Evolutionary conservation across 2,113 vertebrate genomes (phyloP).

Genomic region (Gymnobelideus leadbeateri): DNA sequence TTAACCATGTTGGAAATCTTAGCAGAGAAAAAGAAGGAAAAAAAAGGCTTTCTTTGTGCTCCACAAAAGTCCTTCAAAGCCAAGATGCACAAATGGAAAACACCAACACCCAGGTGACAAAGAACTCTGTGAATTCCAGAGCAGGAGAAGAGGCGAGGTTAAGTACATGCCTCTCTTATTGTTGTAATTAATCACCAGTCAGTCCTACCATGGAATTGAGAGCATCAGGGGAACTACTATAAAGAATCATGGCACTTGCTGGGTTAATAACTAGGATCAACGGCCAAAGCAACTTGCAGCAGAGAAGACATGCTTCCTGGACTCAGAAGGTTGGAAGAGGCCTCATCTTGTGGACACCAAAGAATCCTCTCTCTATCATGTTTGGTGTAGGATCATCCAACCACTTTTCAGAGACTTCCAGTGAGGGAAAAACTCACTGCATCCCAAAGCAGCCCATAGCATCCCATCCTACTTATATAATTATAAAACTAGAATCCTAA

Average conservation of each 20-base stretch:
- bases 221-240: slow-evolving; percentile 17
- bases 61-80: neutral
- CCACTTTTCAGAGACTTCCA: neutral
- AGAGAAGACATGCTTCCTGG: neutral
- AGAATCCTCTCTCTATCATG: neutral
- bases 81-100: neutral
- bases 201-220: neutral
- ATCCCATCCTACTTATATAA: neutral
- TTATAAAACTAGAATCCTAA: neutral
- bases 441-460: neutral
- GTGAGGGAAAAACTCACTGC: neutral
- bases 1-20: neutral
- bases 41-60: neutral
- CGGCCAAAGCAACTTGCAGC: slow-evolving; percentile 36
- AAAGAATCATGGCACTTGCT: slow-evolving; percentile 18
- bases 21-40: neutral
- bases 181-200: slow-evolving; percentile 43
- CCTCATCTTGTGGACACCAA: neutral
- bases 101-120: slow-evolving; percentile 15
- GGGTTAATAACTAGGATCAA: slow-evolving; percentile 42
- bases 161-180: slow-evolving; percentile 42
- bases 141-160: slow-evolving; percentile 45
- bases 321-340: neutral
- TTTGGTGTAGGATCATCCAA: neutral
- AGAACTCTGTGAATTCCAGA: slow-evolving; percentile 40